phyloP scores from a whole-genome alignment of 2,113 vertebrate species.

The Marcusenius ussheri region DNA sequence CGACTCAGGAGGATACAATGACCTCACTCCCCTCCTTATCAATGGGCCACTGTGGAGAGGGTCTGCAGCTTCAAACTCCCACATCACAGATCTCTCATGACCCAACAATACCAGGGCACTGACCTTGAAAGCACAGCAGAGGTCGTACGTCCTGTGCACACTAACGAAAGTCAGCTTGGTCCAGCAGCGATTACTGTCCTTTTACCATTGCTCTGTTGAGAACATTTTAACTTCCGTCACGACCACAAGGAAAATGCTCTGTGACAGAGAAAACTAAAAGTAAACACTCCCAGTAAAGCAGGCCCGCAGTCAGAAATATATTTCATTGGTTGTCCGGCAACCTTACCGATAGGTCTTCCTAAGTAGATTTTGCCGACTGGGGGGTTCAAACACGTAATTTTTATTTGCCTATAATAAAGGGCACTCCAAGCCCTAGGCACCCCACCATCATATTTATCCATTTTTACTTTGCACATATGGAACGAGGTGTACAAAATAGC shows the following conservation, averaged over 20 bases:
- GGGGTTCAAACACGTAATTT: neutral
- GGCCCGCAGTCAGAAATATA: too few species aligned
- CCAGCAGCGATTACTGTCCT: neutral
- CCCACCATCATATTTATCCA: neutral
- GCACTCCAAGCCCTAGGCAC: neutral
- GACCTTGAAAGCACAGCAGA: neutral
- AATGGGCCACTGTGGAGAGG: neutral
- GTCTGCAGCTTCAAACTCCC: neutral
- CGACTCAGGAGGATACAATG: neutral
- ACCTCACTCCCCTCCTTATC: neutral
- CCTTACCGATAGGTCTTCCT: neutral
- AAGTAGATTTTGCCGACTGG: neutral
- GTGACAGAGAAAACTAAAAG: neutral
- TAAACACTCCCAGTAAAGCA: neutral
- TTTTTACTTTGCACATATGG: neutral
- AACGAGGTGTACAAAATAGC: neutral
- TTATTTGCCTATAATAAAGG: neutral
- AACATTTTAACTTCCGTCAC: neutral
- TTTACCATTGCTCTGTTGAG: neutral
- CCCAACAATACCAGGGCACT: neutral
- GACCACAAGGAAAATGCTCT: neutral
- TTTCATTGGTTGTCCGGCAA: neutral
- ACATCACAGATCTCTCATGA: neutral
- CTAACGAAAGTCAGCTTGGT: neutral
- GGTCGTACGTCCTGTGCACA: neutral